phyloP scores from a whole-genome alignment of 1,140 invertebrate genomes.

The Andrena cerasifolii region DNA sequence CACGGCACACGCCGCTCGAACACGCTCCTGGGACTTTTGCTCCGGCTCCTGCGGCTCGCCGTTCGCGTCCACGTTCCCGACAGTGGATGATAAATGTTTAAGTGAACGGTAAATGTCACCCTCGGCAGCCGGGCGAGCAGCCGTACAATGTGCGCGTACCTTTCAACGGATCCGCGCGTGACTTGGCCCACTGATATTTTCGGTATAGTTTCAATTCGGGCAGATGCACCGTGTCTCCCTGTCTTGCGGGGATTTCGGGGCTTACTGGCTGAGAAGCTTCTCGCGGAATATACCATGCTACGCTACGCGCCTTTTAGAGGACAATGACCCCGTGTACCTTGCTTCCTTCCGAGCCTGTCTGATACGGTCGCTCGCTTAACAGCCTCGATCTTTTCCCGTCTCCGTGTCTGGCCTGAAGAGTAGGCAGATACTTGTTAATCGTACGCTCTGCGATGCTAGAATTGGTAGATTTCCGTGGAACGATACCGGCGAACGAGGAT shows the following conservation, averaged over 20 bases:
- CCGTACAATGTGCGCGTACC: not conserved
- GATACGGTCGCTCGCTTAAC: constrained; percentile 22
- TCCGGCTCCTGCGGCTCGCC: not conserved
- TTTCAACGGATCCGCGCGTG: not conserved
- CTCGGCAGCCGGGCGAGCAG: not conserved
- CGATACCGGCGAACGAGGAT: too few relatives aligned
- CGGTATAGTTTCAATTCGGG: not conserved
- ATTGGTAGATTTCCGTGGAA: too few relatives aligned
- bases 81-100: constrained; percentile 30
- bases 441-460: too few relatives aligned
- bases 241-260: constrained; percentile 2
- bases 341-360: constrained; percentile 47
- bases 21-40: not conserved
- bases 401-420: not conserved
- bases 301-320: constrained; percentile 64
- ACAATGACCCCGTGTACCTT: constrained; percentile 59
- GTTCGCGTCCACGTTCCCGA: not conserved
- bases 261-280: not conserved
- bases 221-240: not conserved
- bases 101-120: constrained; percentile 34
- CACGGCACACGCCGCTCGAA: not conserved
- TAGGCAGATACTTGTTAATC: not conserved
- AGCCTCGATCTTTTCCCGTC: not conserved
- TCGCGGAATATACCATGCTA: constrained; percentile 45
- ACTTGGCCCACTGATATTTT: not conserved